phyloP scores from a whole-genome alignment of 2,888 invertebrate genomes.

The Mythimna ferrago region DNA sequence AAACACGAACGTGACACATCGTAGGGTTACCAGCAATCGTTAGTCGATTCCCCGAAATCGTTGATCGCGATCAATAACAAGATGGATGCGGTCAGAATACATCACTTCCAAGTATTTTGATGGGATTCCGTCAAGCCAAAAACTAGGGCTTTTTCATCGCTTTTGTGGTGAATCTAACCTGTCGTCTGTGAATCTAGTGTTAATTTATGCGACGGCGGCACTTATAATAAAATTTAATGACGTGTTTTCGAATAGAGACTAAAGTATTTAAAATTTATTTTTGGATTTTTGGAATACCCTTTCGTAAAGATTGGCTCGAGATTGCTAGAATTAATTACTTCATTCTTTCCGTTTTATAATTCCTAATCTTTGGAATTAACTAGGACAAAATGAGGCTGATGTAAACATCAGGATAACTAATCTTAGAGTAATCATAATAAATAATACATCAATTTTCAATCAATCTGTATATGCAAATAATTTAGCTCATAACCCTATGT shows the following conservation, averaged over 20 bases:
- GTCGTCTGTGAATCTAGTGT: constrained; percentile 80
- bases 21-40: constrained; percentile 64
- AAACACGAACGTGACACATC: constrained; percentile 56
- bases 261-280: constrained; percentile 64
- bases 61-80: constrained; percentile 65
- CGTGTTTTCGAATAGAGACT: constrained; percentile 62
- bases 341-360: constrained; percentile 58
- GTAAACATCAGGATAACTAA: no score
- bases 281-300: constrained; percentile 57
- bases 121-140: constrained; percentile 73
- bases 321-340: constrained; percentile 55
- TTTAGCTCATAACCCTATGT: no score
- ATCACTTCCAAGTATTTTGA: constrained; percentile 77
- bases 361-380: constrained; percentile 43
- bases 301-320: constrained; percentile 46
- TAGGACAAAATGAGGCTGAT: constrained; percentile 49
- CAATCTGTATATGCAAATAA: neutral
- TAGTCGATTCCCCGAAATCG: constrained; percentile 71
- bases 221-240: constrained; percentile 72
- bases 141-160: constrained; percentile 50
- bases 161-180: constrained; percentile 66
- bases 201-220: constrained; percentile 76
- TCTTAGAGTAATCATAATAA: no score
- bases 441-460: neutral
- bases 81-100: constrained; percentile 60